A percentile compares a stretch with the other conserved stretches of the same genome.
These are phyloP conservation scores for Hippocampus guttulatus DNA, from an alignment of 2,113 vertebrate genomes.

Conservation along the genomic window DNA sequence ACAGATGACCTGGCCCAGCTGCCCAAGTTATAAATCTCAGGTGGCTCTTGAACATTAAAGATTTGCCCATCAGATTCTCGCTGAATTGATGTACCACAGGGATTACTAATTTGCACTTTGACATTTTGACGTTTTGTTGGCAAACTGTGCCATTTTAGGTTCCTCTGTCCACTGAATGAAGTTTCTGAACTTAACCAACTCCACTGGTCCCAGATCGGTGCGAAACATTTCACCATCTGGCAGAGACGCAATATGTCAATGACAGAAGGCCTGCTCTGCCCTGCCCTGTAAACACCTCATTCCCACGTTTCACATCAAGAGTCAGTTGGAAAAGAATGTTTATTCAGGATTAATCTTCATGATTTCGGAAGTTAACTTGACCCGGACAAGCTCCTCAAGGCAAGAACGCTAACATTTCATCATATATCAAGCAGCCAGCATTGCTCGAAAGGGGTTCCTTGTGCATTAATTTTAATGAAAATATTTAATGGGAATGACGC, in stretches of 20 bases:
- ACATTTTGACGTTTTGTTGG: no score
- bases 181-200: constrained; percentile 22
- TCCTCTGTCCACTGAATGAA: neutral
- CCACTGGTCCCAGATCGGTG: constrained; percentile 26
- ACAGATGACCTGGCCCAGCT: no score
- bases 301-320: constrained; percentile 26
- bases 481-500: constrained; percentile 62
- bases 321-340: constrained; percentile 23
- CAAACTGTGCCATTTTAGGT: neutral
- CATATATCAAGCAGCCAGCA: constrained; percentile 22
- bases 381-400: constrained; percentile 39
- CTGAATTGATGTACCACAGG: no score
- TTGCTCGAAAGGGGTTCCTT: constrained; percentile 26
- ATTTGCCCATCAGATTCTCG: no score
- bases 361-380: constrained; percentile 52
- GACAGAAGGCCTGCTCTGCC: neutral
- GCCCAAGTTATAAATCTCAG: no score
- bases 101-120: no score
- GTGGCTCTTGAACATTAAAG: no score
- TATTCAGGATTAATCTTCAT: constrained; percentile 48
- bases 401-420: constrained; percentile 35
- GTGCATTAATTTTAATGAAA: constrained; percentile 63
- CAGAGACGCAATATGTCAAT: neutral
- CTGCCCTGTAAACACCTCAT: neutral
- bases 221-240: constrained; percentile 35